Conservation (phyloP, 2,113 vertebrate genomes). For the Zingel zingel region DNA sequence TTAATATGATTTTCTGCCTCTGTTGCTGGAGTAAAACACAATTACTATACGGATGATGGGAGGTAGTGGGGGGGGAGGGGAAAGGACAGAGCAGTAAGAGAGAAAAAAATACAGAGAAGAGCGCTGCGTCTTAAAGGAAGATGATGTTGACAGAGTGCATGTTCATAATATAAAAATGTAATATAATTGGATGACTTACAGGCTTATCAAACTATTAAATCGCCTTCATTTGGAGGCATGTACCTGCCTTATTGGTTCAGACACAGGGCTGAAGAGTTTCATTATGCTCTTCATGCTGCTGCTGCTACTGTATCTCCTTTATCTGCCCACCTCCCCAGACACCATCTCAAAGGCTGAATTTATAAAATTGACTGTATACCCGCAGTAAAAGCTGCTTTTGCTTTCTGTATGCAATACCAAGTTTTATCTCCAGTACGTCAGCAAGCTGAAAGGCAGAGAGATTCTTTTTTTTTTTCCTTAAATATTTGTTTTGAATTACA, state of each 20-base stretch:
- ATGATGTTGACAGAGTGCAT: constrained; percentile 69
- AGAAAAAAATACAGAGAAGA: constrained; percentile 28
- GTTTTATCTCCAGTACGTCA: constrained; percentile 56
- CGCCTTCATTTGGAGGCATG: constrained; percentile 56
- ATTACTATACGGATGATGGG: constrained; percentile 76
- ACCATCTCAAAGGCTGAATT: constrained; percentile 49
- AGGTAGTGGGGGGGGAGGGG: constrained; percentile 38
- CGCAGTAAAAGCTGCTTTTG: constrained; percentile 45
- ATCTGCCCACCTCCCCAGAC: constrained; percentile 60
- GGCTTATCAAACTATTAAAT: constrained; percentile 67
- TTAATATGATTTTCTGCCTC: constrained; percentile 83
- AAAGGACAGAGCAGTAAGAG: constrained; percentile 17
- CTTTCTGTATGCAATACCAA: constrained; percentile 25
- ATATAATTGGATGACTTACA: constrained; percentile 75
- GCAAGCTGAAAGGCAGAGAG: constrained; percentile 29
- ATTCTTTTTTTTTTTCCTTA: neutral
- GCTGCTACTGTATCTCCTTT: constrained; percentile 43
- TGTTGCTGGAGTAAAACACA: constrained; percentile 76
- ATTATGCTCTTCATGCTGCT: constrained; percentile 41
- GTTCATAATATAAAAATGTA: constrained; percentile 76
- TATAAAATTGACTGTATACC: constrained; percentile 51
- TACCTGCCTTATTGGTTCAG: constrained; percentile 68
- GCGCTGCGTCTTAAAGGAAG: constrained; percentile 36
- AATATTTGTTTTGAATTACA: constrained; percentile 9
- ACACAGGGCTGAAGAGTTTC: constrained; percentile 49